Evolutionary conservation across 1,140 invertebrate genomes (phyloP).

Genomic region (Drosophila neocordata): DNA sequence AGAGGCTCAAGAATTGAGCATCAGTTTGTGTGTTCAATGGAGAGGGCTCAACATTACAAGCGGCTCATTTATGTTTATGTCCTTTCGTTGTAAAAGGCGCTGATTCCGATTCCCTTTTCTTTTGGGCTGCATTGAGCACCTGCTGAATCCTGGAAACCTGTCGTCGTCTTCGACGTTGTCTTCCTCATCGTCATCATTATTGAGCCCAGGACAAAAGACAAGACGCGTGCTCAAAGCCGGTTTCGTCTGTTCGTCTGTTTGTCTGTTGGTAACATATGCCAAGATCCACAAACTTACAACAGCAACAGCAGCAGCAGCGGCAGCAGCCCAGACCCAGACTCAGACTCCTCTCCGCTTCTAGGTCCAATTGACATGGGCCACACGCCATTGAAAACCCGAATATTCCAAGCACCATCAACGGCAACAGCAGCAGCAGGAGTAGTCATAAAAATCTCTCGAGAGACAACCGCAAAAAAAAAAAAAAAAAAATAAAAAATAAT

Average conservation of each 20-base stretch:
- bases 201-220: conserved; percentile 63
- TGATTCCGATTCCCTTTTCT: conserved; percentile 69
- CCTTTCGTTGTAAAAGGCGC: conserved; percentile 77
- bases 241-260: conserved; percentile 31
- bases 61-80: conserved; percentile 81
- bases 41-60: conserved; percentile 64
- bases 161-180: conserved; percentile 61
- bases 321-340: not conserved
- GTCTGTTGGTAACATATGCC: conserved; percentile 66
- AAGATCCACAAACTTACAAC: conserved; percentile 66
- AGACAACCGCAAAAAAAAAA: conserved; percentile 61
- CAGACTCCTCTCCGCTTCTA: not conserved
- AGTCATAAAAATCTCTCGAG: conserved; percentile 72
- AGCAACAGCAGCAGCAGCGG: conserved; percentile 18
- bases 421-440: conserved; percentile 51
- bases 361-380: conserved; percentile 74
- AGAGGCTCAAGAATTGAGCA: conserved; percentile 40
- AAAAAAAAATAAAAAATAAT: no score
- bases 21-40: conserved; percentile 18
- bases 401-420: conserved; percentile 15
- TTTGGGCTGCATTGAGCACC: conserved; percentile 65
- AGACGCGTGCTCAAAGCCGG: conserved; percentile 78
- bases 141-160: conserved; percentile 77
- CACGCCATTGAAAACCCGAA: conserved; percentile 53
- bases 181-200: conserved; percentile 55